Evolutionary conservation across 2,888 invertebrate species (phyloP), one percentile per base, ranked within the genome.

Genomic region (Calliopum simillimum): DNA sequence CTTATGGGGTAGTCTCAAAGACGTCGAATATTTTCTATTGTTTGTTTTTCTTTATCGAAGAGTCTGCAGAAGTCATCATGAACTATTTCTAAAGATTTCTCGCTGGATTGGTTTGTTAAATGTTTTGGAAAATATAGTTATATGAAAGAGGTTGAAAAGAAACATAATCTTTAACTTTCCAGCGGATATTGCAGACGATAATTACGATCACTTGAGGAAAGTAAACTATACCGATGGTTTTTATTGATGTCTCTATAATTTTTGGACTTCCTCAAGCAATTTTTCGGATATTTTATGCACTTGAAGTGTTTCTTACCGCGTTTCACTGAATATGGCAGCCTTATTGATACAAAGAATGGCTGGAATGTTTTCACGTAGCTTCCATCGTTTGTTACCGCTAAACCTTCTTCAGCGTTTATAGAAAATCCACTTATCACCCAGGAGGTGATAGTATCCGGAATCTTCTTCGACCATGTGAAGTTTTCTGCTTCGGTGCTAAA

Each of bases 241-340:
- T 33, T 33, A 33, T 33, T 6, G 33, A 33, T 1, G 51, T 19
- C 8, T 33, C 33, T 33, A 11, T 0, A 21, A 43, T 1, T 1
- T 16, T 14, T 23, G 0, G 1, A 53, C 1, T 23, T 33, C 33
- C 6, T 3, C 33, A 1, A 1, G 4, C 12, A 58, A 58, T 11
- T 2, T 56, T 56, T 2, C 41, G 4, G 23, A 49, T 2, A 14
- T 12, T 11, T 53, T 21, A 19, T 33, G 4, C 14, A 0, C 2
- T 51, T 53, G 13, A 21, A 25, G 47, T 19, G 0, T 12, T 14
- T 46, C 53, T 44, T 43, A 78, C 78, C 97, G 71, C 93, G 89
- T 77, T 96, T 94, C n/a, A 98, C 91, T 0, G 94, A 92, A 78
- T 94, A 93, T 0, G 98, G 99, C 68, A 98, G 87, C 80, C 96